These are phyloP conservation scores for Coenonympha arcania DNA, from an alignment of 2,888 invertebrate genomes.

Conservation along the genomic window DNA sequence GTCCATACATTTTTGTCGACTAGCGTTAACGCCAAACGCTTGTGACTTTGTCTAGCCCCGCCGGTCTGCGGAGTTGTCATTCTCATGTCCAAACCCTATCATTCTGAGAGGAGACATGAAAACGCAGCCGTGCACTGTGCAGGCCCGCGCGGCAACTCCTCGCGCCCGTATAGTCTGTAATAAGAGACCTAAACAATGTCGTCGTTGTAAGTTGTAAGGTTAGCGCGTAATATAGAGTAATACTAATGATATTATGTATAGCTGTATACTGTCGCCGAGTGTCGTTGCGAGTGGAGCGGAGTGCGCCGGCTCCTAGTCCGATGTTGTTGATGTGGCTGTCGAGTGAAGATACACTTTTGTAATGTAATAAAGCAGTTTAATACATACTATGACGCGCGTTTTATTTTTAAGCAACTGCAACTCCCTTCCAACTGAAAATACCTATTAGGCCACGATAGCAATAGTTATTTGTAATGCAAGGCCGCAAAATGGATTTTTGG, in stretches of 20 bases:
- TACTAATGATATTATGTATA: neutral
- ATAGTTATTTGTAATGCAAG: no score
- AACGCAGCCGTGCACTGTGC: no score
- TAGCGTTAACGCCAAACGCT: no score
- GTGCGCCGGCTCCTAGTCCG: slow-evolving; percentile 29
- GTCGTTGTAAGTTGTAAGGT: neutral
- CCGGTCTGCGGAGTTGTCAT: no score
- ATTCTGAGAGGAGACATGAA: no score
- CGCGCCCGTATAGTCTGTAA: no score
- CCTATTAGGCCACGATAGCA: no score
- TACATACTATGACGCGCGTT: slow-evolving; percentile 29
- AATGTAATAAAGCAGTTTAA: slow-evolving; percentile 60
- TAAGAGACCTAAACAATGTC: neutral
- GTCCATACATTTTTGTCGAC: no score
- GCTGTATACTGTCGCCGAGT: neutral
- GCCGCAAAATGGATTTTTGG: no score
- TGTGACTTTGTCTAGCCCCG: no score
- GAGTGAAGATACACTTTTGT: slow-evolving; percentile 44
- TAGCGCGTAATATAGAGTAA: neutral
- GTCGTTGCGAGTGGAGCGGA: slow-evolving; percentile 16
- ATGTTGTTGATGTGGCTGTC: slow-evolving; percentile 30
- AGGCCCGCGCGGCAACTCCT: no score
- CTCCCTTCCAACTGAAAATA: neutral
- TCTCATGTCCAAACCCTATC: no score
- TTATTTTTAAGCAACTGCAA: slow-evolving; percentile 8